Conservation (phyloP, 2,797 vertebrate genomes). For the Pipistrellus pipistrellus region DNA sequence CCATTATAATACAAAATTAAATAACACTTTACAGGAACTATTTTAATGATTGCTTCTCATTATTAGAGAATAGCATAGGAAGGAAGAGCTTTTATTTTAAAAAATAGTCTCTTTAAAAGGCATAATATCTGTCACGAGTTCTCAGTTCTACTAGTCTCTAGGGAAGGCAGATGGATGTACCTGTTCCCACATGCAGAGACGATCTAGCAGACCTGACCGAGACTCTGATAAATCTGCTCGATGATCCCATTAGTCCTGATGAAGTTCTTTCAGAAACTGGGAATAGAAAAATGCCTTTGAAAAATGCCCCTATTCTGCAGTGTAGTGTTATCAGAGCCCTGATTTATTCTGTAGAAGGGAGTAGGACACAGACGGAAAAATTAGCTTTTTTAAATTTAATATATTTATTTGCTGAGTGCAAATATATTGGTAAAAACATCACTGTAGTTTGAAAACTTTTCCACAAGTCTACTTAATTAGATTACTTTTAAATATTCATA, state of each 20-base stretch:
- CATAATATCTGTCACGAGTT: slow-evolving; percentile 66
- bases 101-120: slow-evolving; percentile 77
- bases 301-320: slow-evolving; percentile 75
- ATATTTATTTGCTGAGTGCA: slow-evolving; percentile 43
- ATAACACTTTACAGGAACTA: slow-evolving; percentile 71
- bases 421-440: slow-evolving; percentile 3
- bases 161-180: slow-evolving; percentile 68
- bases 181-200: slow-evolving; percentile 55
- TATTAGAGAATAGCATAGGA: slow-evolving; percentile 69
- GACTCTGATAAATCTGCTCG: slow-evolving; percentile 80
- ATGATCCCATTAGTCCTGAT: slow-evolving; percentile 76
- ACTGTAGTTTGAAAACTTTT: neutral
- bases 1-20: slow-evolving; percentile 74
- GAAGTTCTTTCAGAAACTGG: slow-evolving; percentile 79
- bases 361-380: slow-evolving; percentile 45
- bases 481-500: slow-evolving; percentile 41
- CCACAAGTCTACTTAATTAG: neutral
- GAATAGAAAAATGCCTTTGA: slow-evolving; percentile 64
- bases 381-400: slow-evolving; percentile 31
- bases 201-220: slow-evolving; percentile 66
- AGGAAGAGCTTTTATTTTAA: slow-evolving; percentile 63
- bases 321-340: slow-evolving; percentile 46
- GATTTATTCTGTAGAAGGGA: slow-evolving; percentile 79
- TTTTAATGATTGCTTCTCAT: slow-evolving; percentile 75
- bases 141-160: slow-evolving; percentile 26